Percentiles rank a stretch among this genome's conserved stretches.
phyloP scores from a whole-genome alignment of 2,797 vertebrate genomes.

The Octomys mimax region DNA sequence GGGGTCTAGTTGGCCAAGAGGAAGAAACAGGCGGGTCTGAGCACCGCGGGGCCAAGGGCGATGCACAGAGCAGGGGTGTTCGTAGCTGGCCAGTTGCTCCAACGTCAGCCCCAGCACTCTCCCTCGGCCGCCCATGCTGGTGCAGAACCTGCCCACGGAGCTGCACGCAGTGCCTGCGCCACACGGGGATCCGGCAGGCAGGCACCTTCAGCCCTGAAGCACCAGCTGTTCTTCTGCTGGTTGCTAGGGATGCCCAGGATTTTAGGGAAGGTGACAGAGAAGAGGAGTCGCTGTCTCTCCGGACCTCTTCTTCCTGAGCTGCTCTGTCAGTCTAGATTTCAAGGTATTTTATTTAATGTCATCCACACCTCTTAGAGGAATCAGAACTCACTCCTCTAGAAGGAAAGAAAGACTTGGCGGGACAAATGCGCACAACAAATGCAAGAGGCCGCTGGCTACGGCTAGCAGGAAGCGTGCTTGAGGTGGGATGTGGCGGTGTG shows the following conservation, averaged over 20 bases:
- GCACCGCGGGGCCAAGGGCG: no score
- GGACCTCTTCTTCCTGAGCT: background rate
- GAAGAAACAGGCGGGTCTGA: no score
- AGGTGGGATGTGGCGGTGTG: background rate
- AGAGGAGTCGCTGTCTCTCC: background rate
- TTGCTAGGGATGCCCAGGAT: background rate
- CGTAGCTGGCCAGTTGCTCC: background rate
- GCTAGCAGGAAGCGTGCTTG: background rate
- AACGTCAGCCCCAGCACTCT: background rate
- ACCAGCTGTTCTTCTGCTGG: no score
- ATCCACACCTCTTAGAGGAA: background rate
- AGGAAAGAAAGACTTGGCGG: background rate
- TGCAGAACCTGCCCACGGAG: no score
- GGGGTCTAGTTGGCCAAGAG: background rate
- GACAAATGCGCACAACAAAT: background rate
- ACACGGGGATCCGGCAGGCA: background rate
- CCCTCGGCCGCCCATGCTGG: background rate
- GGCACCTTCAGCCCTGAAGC: background rate
- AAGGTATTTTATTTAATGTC: background rate
- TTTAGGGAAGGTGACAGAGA: background rate
- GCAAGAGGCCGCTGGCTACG: fast-evolving
- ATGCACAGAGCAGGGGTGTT: no score
- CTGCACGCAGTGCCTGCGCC: no score
- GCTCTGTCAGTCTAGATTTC: background rate
- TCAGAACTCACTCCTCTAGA: no score